Evolutionary conservation across 2,888 invertebrate species (phyloP), one percentile per base, ranked within the genome.

Genomic region (Diogma glabrata): DNA sequence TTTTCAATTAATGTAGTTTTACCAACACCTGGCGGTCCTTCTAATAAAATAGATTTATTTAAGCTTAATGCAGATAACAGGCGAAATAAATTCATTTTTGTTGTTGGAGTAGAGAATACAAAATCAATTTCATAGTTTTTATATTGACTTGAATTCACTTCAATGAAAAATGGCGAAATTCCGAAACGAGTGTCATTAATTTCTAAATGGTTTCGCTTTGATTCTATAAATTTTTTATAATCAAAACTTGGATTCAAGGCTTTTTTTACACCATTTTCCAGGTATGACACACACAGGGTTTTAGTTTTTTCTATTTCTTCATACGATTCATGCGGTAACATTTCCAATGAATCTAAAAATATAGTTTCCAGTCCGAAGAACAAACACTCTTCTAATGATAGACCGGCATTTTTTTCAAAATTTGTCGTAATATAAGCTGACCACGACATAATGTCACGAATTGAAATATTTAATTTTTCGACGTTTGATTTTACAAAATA

Each of bases 21-120:
- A 3, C 99, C 99, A 17, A 97, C 96, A 3, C 99, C 99, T 3
- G 99, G 99, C 60, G 93, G 90, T 3, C 93, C 99, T 74, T 99
- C 99, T 16, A 99, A 70, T 50, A 99, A 75, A 53, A 99, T 82
- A 0, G 97, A 93, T 66, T 94, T 90, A 54, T 87, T 86, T 53
- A 96, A 69, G 62, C 94, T 91, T 61, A 99, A 73, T 0, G 89
- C 95, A 52, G 97, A 78, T 33, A 99, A 69, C 9, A 99, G 66
- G 53, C 94, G 79, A 54, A 90, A 72, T 1, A 87, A 81, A 70
- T 99, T 99, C 19, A 77, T 73, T 47, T 81, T 78, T 1, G 88
- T 87, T 1, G 87, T 89, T 0, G 84, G 84, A 1, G 87, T 84
- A 50, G 80, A 76, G 60, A 91, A 87, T 0, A 80, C 76, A 61